Conservation (phyloP, 2,888 invertebrate genomes). For the Drosophila phalerata region DNA sequence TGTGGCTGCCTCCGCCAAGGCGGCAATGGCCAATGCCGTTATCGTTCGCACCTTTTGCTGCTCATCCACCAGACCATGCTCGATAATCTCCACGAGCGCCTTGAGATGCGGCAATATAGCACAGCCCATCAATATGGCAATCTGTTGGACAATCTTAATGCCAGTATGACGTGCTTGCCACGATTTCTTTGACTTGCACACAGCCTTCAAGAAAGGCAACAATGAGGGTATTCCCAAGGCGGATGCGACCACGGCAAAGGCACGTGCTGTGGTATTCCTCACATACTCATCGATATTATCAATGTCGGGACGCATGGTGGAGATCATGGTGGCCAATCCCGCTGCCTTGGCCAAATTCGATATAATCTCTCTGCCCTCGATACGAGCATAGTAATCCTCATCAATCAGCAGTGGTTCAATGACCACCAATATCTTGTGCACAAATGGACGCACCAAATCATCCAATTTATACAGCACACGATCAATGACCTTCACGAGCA, state of each 20-base stretch:
- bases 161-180: slow-evolving; percentile 99
- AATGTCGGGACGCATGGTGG: slow-evolving; percentile 99
- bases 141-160: slow-evolving; percentile 99
- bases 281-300: slow-evolving; percentile 99
- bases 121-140: slow-evolving; percentile 99
- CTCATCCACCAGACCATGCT: slow-evolving; percentile 99
- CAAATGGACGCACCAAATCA: slow-evolving; percentile 99
- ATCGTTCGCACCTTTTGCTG: slow-evolving; percentile 99
- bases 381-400: slow-evolving; percentile 99
- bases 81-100: slow-evolving; percentile 99
- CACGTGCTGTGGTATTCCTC: slow-evolving; percentile 99
- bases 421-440: slow-evolving; percentile 99
- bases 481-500: slow-evolving; percentile 99
- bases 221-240: slow-evolving; percentile 98
- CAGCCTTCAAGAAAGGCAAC: slow-evolving; percentile 98
- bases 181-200: slow-evolving; percentile 99
- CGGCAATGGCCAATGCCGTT: slow-evolving; percentile 98
- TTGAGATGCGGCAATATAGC: slow-evolving; percentile 99
- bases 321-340: slow-evolving; percentile 99
- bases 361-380: slow-evolving; percentile 99
- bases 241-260: slow-evolving; percentile 99
- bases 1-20: slow-evolving; percentile 99
- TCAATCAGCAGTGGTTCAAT: slow-evolving; percentile 99
- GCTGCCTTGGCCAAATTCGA: slow-evolving; percentile 99
- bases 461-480: slow-evolving; percentile 99